A percentile compares a stretch with the other conserved stretches of the same genome.
Evolutionary conservation across 2,888 invertebrate genomes (phyloP).

Genomic region (Augiades crinisus): DNA sequence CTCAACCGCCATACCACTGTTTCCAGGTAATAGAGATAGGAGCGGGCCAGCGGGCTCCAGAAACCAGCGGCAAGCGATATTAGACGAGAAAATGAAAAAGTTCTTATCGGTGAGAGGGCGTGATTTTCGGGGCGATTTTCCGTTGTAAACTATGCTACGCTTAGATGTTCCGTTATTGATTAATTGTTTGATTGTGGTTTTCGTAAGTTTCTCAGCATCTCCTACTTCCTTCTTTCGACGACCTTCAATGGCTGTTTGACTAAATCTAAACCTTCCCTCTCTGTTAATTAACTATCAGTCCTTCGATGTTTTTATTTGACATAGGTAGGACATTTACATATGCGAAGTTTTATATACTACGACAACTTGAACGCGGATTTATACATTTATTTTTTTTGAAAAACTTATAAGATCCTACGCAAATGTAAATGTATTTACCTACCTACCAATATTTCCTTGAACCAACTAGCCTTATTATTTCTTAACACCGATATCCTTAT

Average conservation of each 20-base stretch:
- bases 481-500: no score
- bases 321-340: conserved; percentile 19
- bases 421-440: conserved; percentile 22
- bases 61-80: conserved; percentile 91
- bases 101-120: conserved; percentile 92
- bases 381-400: not conserved
- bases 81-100: conserved; percentile 96
- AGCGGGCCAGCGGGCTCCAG: conserved; percentile 83
- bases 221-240: conserved; percentile 57
- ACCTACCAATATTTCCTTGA: conserved; percentile 18
- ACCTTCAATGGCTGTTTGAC: conserved; percentile 63
- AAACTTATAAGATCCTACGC: not conserved
- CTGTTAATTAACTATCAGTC: conserved; percentile 11
- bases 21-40: conserved; percentile 84
- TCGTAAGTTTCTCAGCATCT: conserved; percentile 18
- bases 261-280: conserved; percentile 6
- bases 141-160: conserved; percentile 69
- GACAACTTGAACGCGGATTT: no score
- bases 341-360: not conserved
- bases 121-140: conserved; percentile 57
- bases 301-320: conserved; percentile 13
- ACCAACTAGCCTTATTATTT: no score
- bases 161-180: conserved; percentile 67
- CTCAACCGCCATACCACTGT: conserved; percentile 72
- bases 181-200: conserved; percentile 50